These are phyloP conservation scores for Hippopotamus amphibius DNA, from an alignment of 2,113 vertebrate species.

Conservation along the genomic window DNA sequence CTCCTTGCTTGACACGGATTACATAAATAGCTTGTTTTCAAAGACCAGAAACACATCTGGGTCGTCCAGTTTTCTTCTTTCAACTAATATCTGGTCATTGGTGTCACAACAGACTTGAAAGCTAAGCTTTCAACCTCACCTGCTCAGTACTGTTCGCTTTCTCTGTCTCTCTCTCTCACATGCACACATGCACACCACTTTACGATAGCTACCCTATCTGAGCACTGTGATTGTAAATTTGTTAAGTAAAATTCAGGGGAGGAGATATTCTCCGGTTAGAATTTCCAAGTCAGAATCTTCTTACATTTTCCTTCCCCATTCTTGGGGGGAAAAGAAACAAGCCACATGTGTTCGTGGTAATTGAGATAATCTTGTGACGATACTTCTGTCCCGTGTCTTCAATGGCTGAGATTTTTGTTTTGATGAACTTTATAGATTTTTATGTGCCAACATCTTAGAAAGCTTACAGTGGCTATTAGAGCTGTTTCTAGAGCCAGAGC, in stretches of 20 bases:
- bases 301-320: slow-evolving; percentile 4
- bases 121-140: neutral
- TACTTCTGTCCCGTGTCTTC: neutral
- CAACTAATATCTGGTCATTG: neutral
- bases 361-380: neutral
- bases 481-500: neutral
- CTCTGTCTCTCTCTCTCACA: neutral
- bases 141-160: neutral
- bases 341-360: neutral
- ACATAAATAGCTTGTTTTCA: slow-evolving; percentile 49
- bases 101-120: slow-evolving; percentile 27
- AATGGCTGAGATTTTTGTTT: neutral
- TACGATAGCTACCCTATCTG: neutral
- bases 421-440: neutral
- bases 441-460: neutral
- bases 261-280: neutral
- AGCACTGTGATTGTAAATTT: neutral
- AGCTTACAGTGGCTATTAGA: neutral
- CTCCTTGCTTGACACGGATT: slow-evolving; percentile 24
- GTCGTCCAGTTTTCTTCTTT: slow-evolving; percentile 29
- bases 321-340: accelerated
- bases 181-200: neutral
- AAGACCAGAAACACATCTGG: slow-evolving; percentile 9
- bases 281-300: slow-evolving; percentile 45
- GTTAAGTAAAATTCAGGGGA: neutral